Conservation (phyloP, 1,140 invertebrate species). For the Littorina saxatilis region DNA sequence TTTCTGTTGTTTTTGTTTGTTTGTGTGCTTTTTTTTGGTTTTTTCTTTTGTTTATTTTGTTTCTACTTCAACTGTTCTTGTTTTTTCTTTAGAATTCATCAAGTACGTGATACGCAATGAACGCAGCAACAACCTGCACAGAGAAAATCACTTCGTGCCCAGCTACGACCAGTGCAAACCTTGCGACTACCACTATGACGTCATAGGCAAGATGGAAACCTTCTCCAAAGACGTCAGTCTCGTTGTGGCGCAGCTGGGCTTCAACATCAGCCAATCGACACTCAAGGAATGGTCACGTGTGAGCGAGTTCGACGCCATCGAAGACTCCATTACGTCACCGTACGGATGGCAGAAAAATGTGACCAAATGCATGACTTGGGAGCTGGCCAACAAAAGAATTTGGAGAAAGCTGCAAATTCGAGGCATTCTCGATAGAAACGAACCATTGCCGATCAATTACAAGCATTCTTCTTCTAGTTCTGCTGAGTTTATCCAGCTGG, state of each 20-base stretch:
- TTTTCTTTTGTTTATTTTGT: too few species aligned
- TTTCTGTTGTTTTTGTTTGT: too few species aligned
- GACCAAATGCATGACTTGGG: conserved; percentile 60
- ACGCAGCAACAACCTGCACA: conserved; percentile 42
- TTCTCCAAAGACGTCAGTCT: conserved; percentile 62
- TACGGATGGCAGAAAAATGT: conserved; percentile 55
- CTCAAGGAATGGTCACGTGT: conserved; percentile 54
- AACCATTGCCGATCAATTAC: conserved; percentile 48
- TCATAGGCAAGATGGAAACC: conserved; percentile 68
- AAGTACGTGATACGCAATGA: conserved; percentile 63
- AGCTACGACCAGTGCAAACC: too few species aligned
- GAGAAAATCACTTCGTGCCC: conserved; percentile 64
- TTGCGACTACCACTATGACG: conserved; percentile 64
- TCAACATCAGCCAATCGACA: conserved; percentile 51
- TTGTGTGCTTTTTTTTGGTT: too few species aligned
- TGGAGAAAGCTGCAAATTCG: conserved; percentile 66
- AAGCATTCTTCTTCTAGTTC: conserved; percentile 1
- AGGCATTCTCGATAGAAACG: conserved; percentile 59
- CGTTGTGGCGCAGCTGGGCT: conserved; percentile 58
- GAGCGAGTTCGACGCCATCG: conserved; percentile 62
- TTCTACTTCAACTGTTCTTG: background rate
- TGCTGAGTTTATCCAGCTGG: conserved; percentile 31
- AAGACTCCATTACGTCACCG: conserved; percentile 59
- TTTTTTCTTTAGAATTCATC: conserved; percentile 56
- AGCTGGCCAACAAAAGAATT: conserved; percentile 55